These are phyloP conservation scores for Synergus japonicus DNA, from an alignment of 2,888 invertebrate species.

Conservation along the genomic window DNA sequence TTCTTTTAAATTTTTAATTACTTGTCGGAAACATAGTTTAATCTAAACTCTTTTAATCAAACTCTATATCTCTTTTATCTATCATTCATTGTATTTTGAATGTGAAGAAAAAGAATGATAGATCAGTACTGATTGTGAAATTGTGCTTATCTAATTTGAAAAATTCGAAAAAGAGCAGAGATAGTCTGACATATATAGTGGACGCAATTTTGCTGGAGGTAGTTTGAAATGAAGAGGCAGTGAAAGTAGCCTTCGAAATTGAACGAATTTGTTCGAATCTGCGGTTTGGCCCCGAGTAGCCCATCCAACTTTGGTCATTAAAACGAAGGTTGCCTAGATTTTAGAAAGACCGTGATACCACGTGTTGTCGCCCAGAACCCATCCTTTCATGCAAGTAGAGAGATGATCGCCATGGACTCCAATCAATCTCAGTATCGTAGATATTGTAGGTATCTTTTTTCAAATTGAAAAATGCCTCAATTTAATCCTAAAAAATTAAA, in stretches of 20 bases:
- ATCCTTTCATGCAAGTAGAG: slow-evolving; percentile 48
- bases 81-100: neutral
- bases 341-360: slow-evolving; percentile 56
- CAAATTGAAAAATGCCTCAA: neutral
- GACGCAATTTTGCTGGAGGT: slow-evolving; percentile 51
- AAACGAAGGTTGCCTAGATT: slow-evolving; percentile 67
- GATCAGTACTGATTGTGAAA: slow-evolving; percentile 40
- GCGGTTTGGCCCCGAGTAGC: slow-evolving; percentile 53
- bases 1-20: no score
- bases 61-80: no score
- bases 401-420: slow-evolving; percentile 72
- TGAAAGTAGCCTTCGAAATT: slow-evolving; percentile 63
- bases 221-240: slow-evolving; percentile 54
- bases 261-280: slow-evolving; percentile 50
- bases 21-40: no score
- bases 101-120: slow-evolving; percentile 42
- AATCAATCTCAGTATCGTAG: slow-evolving; percentile 65
- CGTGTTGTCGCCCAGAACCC: slow-evolving; percentile 58
- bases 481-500: neutral
- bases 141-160: slow-evolving; percentile 45
- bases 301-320: slow-evolving; percentile 60
- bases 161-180: slow-evolving; percentile 48
- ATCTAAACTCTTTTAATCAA: no score
- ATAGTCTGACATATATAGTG: slow-evolving; percentile 49
- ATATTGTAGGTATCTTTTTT: slow-evolving; percentile 67